Evolutionary conservation across 2,113 vertebrate species (phyloP), one percentile per base, ranked within the genome.

Genomic region (Laticauda colubrina): DNA sequence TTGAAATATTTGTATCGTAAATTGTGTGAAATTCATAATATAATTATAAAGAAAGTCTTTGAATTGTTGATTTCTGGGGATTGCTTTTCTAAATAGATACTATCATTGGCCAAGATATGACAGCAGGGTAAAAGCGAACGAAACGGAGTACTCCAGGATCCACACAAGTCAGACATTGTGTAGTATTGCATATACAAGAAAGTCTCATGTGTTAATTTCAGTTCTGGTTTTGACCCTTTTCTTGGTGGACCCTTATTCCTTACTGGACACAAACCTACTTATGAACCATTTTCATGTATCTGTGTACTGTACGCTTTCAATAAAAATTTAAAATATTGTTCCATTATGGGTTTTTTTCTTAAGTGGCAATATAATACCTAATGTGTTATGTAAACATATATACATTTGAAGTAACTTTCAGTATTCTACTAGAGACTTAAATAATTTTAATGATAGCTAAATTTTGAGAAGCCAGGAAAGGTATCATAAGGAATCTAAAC

Each of bases 401-500:
- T 89, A 54, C 2, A 69, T 26, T n/a, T 56, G 55, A 54, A 69
- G 45, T 34, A 18, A 21, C 57, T 93, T 51, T 85, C 69, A 85
- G 21, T 39, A 85, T 5, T 85, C 11, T 51, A 86, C 7, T 8
- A 90, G 26, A 23, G 39, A 59, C 20, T 20, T 45, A 26, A 48
- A 54, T 85, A 89, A 59, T 59, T 81, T 85, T 55, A 93, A 24
- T 23, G 9, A 89, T 39, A 45, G 69, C 12, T 92, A 21, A 56
- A 57, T 81, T 81, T 18, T 51, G 39, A 59, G 12, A 90, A 51
- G 26, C 18, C 29, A 51, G 61, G 18, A 59, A 48, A 51, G 26
- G 6, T 26, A 10, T 18, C 7, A 23, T 75, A 87, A 94, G 57
- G 91, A 90, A 95, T 94, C 3, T 45, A 85, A 89, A 39, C 34